Evolutionary conservation across 2,797 vertebrate genomes (phyloP).

Genomic region (Sebastes aleutianus): DNA sequence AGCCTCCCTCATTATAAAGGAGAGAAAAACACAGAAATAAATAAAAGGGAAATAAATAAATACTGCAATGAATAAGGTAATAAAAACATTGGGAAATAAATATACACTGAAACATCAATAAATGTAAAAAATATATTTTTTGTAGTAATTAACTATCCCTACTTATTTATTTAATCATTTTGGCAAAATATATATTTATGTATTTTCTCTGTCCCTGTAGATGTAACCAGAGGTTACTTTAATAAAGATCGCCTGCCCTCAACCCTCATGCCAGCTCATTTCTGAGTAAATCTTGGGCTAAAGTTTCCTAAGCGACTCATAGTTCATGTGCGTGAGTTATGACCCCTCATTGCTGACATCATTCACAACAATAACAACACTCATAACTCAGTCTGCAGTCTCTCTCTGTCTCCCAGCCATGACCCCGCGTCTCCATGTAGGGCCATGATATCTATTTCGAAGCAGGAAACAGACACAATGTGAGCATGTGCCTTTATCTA

Average conservation of each 20-base stretch:
- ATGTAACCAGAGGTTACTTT: background rate
- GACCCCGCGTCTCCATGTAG: background rate
- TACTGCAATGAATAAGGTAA: background rate
- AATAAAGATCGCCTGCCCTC: background rate
- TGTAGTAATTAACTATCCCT: background rate
- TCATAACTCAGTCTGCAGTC: conserved; percentile 36
- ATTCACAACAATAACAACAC: conserved; percentile 59
- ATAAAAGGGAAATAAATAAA: background rate
- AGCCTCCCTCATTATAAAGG: background rate
- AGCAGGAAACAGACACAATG: conserved; percentile 52
- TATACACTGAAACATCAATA: background rate
- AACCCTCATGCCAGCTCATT: background rate
- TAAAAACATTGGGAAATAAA: background rate
- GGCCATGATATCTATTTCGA: conserved; percentile 44
- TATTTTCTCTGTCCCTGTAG: background rate
- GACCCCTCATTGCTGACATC: conserved; percentile 42
- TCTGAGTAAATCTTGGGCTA: conserved; percentile 20
- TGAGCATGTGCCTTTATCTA: conserved; percentile 7
- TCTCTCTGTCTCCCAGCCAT: background rate
- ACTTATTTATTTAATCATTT: background rate
- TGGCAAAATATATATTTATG: background rate
- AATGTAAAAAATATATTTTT: background rate
- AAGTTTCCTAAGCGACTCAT: conserved; percentile 26
- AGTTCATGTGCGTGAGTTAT: conserved; percentile 38
- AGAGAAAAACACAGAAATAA: background rate